Conservation (phyloP, 2,797 vertebrate species). For the Xiphorhynchus erythropygius region DNA sequence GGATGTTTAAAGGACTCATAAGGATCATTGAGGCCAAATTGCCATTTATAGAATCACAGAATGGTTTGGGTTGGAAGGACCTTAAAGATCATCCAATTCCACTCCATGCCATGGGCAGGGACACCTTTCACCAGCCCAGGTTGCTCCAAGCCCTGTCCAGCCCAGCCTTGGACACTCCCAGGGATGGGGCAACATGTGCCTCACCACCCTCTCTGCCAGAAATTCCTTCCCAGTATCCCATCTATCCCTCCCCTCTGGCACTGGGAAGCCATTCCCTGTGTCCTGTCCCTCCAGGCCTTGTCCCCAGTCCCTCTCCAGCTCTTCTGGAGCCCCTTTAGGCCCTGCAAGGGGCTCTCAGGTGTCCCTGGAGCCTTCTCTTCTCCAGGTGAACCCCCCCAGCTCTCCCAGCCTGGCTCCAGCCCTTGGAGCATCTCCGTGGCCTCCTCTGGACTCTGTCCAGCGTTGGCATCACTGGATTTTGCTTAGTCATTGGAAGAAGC, state of each 20-base stretch:
- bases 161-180: neutral
- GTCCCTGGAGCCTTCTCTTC: neutral
- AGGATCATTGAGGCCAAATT: too few relatives aligned
- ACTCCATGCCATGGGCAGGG: neutral
- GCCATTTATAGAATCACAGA: neutral
- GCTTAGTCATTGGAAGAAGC: rapidly evolving
- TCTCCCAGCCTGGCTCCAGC: neutral
- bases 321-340: neutral
- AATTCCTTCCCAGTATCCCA: neutral
- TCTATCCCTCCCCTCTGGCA: neutral
- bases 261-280: neutral
- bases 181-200: neutral
- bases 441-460: rapidly evolving
- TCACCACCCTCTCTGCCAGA: rapidly evolving
- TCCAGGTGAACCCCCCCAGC: rapidly evolving
- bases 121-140: neutral
- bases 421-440: neutral
- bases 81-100: neutral
- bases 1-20: neutral
- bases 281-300: neutral
- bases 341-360: neutral
- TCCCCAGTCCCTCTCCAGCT: neutral
- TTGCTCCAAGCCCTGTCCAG: neutral
- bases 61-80: neutral
- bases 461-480: rapidly evolving